These are phyloP conservation scores for Clusia tigrina DNA, from an alignment of 2,888 invertebrate genomes.

Conservation along the genomic window DNA sequence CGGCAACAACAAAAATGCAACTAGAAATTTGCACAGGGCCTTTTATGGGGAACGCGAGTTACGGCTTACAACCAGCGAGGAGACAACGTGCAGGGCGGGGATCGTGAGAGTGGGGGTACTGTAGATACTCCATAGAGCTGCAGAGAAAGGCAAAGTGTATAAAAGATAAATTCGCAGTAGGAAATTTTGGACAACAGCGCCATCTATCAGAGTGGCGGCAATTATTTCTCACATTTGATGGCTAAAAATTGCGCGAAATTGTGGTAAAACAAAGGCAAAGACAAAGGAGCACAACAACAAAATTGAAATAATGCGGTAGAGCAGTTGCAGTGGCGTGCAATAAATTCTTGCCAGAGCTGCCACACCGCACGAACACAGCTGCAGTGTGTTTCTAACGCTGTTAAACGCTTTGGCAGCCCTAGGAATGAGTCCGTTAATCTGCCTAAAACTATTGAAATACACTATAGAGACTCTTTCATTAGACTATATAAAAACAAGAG, in stretches of 20 bases:
- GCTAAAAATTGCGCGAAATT: constrained; percentile 20
- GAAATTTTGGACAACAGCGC: constrained; percentile 50
- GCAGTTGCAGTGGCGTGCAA: background rate
- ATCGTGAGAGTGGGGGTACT: background rate
- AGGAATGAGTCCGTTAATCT: too few relatives aligned
- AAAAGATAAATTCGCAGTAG: constrained; percentile 51
- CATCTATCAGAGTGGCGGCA: constrained; percentile 51
- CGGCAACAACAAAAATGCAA: too few relatives aligned
- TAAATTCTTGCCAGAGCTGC: background rate
- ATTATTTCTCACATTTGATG: constrained; percentile 37
- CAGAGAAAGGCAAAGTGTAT: constrained; percentile 6
- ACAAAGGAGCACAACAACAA: background rate
- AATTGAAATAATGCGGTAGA: constrained; percentile 4
- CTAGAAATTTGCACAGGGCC: too few relatives aligned
- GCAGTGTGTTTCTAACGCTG: too few relatives aligned
- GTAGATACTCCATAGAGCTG: background rate
- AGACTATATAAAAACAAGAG: too few relatives aligned
- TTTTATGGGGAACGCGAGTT: too few relatives aligned
- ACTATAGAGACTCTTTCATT: too few relatives aligned
- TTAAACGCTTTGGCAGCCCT: background rate
- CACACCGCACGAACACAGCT: background rate
- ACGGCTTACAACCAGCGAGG: too few relatives aligned
- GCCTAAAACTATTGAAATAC: too few relatives aligned
- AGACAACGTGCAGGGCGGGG: background rate
- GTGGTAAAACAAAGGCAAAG: background rate